Base-by-base conservation (phyloP, 2,888 invertebrate genomes). In the Listrodromus nycthemerus region DNA sequence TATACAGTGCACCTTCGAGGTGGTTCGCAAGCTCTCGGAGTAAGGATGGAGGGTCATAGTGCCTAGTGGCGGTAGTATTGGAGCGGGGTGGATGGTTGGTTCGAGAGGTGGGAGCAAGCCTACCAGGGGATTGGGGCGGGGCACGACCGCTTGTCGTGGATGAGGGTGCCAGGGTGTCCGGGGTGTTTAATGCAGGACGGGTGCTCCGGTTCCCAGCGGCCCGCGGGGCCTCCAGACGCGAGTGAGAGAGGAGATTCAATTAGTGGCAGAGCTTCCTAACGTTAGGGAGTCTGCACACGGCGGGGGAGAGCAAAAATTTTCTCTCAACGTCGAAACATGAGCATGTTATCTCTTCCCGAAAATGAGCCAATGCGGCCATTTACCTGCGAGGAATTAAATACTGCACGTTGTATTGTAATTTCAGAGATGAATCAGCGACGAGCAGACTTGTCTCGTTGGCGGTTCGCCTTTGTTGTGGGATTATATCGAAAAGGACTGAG, bases 161-260 rank as follows among this genome's bases (percentile, higher is more conserved):
- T 91, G 91, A 91, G 92, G 92, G 91, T 89, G 89, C 89, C 87
- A 90, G 91, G 90, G 92, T 91, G 92, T 91, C 88, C 90, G 92
- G 92, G 92, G 92, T 92, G 92, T 92, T 92, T 92, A 92, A 92
- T 92, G 92, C 92, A 92, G 91, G 90, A 92, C 92, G 91, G 91
- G 92, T 92, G 92, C 91, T 92, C 86, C 84, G 89, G 92, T 92
- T 92, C 92, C 92, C 92, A 92, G 92, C 92, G 90, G 91, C 92
- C 81, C 91, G 92, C 90, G 90, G 92, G 91, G 90, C 90, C 89
- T 91, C 88, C 90, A 92, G 90, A 91, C 91, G 90, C 92, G 91
- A 92, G 91, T 92, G 92, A 92, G 92, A 92, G 92, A 92, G 92
- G 91, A 91, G 92, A 92, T 92, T 92, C 92, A 92, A 92, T 92